Percentiles rank a stretch among this genome's conserved stretches.
phyloP scores from a whole-genome alignment of 30 jellyfish, hydroid and myxozoan species.

The Nemopilema nomurai region DNA sequence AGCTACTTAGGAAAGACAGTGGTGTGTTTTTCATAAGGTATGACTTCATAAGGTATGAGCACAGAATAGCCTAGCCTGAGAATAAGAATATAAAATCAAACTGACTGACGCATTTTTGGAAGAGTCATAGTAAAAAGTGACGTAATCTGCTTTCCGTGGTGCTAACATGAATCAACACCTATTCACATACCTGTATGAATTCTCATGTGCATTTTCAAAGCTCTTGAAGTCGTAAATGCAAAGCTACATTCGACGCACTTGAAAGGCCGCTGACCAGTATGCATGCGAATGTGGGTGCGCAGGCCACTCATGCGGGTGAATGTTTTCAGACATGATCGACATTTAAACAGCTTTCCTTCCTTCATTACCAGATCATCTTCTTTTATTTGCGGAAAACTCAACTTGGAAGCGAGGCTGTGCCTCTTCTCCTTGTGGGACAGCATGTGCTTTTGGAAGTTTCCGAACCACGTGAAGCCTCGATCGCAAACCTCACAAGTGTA shows the following conservation, averaged over 20 bases:
- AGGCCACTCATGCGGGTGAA: slow-evolving; percentile 92
- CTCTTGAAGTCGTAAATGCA: slow-evolving; percentile 92
- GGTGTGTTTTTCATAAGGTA: too few relatives aligned
- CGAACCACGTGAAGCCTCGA: slow-evolving; percentile 95
- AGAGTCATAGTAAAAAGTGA: too few relatives aligned
- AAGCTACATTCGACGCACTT: slow-evolving; percentile 80
- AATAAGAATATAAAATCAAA: too few relatives aligned
- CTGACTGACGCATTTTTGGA: too few relatives aligned
- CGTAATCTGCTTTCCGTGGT: too few relatives aligned
- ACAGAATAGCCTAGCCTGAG: too few relatives aligned
- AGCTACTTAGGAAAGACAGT: too few relatives aligned
- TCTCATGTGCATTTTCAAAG: slow-evolving; percentile 86
- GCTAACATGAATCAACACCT: too few relatives aligned
- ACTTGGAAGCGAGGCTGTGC: slow-evolving; percentile 30
- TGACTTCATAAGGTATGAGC: too few relatives aligned
- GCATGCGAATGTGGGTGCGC: slow-evolving; percentile 92
- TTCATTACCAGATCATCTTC: slow-evolving; percentile 76
- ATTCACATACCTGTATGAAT: slow-evolving; percentile 88
- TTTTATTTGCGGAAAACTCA: slow-evolving; percentile 25
- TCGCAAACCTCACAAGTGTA: slow-evolving; percentile 84
- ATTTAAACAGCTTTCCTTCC: slow-evolving; percentile 78
- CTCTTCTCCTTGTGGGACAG: slow-evolving; percentile 63
- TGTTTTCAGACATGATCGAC: slow-evolving; percentile 71
- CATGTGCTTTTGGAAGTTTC: slow-evolving; percentile 93
- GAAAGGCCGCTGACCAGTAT: slow-evolving; percentile 89